phyloP scores from a whole-genome alignment of 2,113 vertebrate genomes.

The Anser cygnoides region DNA sequence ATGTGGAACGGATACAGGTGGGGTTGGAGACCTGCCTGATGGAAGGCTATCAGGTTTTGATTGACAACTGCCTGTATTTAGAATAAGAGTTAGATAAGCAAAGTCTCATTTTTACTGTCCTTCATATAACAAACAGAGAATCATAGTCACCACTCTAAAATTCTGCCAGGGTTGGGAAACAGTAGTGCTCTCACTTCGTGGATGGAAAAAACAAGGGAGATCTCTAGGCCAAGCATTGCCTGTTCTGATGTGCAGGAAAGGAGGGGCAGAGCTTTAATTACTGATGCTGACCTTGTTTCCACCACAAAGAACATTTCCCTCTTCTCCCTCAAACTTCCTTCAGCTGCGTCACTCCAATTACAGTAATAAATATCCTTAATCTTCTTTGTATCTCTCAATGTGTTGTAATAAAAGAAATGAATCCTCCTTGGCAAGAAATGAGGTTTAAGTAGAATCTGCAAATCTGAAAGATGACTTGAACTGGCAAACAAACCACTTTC shows the following conservation, averaged over 20 bases:
- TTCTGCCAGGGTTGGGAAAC: neutral
- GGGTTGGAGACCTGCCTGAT: neutral
- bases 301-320: neutral
- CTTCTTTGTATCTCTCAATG: neutral
- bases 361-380: neutral
- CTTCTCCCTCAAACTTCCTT: neutral
- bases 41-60: neutral
- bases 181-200: neutral
- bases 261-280: neutral
- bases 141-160: neutral
- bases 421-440: neutral
- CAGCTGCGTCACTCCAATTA: neutral
- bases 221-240: neutral
- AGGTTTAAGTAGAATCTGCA: neutral
- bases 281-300: neutral
- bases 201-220: neutral
- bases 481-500: neutral
- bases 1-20: neutral
- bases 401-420: neutral
- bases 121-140: neutral
- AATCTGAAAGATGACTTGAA: neutral
- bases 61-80: neutral
- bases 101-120: neutral
- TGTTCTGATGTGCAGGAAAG: neutral
- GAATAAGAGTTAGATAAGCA: neutral